These are phyloP conservation scores for Hippoglossus hippoglossus DNA, from an alignment of 2,797 vertebrate species.

Conservation along the genomic window DNA sequence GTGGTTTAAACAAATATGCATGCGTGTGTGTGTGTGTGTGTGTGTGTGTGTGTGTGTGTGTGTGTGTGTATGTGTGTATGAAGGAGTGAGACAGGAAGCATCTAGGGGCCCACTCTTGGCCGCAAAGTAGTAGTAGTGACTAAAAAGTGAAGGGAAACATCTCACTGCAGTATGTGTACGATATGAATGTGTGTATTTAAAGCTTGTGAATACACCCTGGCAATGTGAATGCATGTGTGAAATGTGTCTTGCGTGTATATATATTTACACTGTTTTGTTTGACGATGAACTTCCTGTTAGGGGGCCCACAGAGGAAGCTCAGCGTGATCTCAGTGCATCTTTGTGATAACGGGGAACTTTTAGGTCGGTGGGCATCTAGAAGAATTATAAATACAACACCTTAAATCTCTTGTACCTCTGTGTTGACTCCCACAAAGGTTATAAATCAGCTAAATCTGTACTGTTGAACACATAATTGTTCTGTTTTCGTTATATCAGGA, in stretches of 20 bases:
- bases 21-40: conserved; percentile 20
- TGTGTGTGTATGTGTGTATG: conserved; percentile 5
- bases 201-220: not conserved
- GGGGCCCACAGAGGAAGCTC: conserved; percentile 12
- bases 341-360: not conserved
- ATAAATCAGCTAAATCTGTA: too few species aligned
- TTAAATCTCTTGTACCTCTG: too few species aligned
- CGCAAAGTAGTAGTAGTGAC: conserved; percentile 85
- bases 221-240: conserved; percentile 1
- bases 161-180: conserved; percentile 8
- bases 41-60: conserved; percentile 22
- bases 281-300: conserved; percentile 21
- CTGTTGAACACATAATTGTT: too few species aligned
- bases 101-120: conserved; percentile 75
- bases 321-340: not conserved
- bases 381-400: too few species aligned
- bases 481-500: too few species aligned
- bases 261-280: conserved; percentile 3
- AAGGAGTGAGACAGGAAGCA: conserved; percentile 87
- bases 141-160: conserved; percentile 71
- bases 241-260: not conserved
- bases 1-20: conserved; percentile 11
- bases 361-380: not conserved
- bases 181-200: conserved; percentile 4
- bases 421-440: too few species aligned